A percentile compares a stretch with the other conserved stretches of the same genome.
Conservation (phyloP, 2,888 invertebrate species). For the Miltochrista miniata region DNA sequence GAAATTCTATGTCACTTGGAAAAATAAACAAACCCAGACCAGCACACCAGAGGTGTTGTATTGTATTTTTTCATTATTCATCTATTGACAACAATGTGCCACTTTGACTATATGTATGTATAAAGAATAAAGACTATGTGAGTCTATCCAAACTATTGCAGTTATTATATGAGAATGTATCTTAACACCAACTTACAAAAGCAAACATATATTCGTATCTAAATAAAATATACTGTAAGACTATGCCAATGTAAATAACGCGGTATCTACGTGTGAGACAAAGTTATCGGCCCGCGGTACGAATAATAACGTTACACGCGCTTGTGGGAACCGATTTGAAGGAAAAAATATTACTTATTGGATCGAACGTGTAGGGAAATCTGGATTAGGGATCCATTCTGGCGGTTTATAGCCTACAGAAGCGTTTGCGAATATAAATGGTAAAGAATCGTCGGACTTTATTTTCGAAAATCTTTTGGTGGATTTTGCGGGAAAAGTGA, state of each 20-base stretch:
- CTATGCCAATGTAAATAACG: conserved; percentile 14
- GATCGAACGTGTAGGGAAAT: conserved; percentile 13
- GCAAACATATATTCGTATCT: no score
- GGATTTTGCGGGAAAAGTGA: no score
- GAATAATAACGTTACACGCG: conserved; percentile 13
- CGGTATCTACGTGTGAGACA: background rate
- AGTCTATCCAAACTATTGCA: no score
- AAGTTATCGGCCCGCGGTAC: conserved; percentile 9
- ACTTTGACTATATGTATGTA: no score
- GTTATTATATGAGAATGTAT: no score
- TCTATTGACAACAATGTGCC: no score
- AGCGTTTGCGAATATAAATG: conserved; percentile 23
- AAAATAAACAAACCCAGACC: no score
- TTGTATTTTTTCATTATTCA: no score
- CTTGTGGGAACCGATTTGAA: conserved; percentile 7
- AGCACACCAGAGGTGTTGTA: no score
- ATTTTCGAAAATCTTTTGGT: conserved; percentile 8
- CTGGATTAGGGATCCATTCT: conserved; percentile 20
- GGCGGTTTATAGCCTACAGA: conserved; percentile 1
- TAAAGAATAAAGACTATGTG: no score
- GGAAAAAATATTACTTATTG: conserved; percentile 23
- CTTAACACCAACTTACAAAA: no score
- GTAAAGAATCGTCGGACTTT: conserved; percentile 11
- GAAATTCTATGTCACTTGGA: no score
- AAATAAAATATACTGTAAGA: background rate